Conservation (phyloP, 2,888 invertebrate species). For the Cephus pulcher region DNA sequence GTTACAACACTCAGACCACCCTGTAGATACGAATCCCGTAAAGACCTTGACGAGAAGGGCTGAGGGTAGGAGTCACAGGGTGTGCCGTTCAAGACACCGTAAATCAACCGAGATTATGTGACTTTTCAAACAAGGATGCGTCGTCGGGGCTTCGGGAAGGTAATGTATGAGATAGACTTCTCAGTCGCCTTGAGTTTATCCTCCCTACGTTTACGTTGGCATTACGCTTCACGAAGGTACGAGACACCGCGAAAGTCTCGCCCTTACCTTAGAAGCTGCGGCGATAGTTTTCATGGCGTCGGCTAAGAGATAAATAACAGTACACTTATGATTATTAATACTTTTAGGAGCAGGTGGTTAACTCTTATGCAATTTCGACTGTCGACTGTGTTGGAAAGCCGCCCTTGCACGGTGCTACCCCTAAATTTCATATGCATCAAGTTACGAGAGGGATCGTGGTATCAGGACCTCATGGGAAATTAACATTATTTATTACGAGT, state of each 20-base stretch:
- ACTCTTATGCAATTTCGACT: conserved; percentile 29
- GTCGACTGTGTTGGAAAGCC: background rate
- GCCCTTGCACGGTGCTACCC: background rate
- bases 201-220: conserved; percentile 7
- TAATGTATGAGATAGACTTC: conserved; percentile 45
- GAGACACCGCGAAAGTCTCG: background rate
- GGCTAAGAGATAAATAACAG: conserved; percentile 15
- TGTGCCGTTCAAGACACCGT: conserved; percentile 41
- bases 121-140: conserved; percentile 57
- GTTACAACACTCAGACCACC: conserved; percentile 36
- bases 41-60: conserved; percentile 41
- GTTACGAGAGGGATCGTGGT: background rate
- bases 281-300: background rate
- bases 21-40: conserved; percentile 43
- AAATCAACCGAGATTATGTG: conserved; percentile 59
- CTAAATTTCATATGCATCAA: background rate
- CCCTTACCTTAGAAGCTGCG: background rate
- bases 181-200: conserved; percentile 28
- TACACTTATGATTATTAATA: conserved; percentile 26
- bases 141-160: conserved; percentile 40
- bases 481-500: background rate
- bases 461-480: background rate
- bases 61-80: conserved; percentile 42
- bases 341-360: conserved; percentile 24
- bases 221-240: background rate